A percentile compares a stretch with the other conserved stretches of the same genome.
phyloP scores from a whole-genome alignment of 2,797 vertebrate genomes.

The Helarctos malayanus region DNA sequence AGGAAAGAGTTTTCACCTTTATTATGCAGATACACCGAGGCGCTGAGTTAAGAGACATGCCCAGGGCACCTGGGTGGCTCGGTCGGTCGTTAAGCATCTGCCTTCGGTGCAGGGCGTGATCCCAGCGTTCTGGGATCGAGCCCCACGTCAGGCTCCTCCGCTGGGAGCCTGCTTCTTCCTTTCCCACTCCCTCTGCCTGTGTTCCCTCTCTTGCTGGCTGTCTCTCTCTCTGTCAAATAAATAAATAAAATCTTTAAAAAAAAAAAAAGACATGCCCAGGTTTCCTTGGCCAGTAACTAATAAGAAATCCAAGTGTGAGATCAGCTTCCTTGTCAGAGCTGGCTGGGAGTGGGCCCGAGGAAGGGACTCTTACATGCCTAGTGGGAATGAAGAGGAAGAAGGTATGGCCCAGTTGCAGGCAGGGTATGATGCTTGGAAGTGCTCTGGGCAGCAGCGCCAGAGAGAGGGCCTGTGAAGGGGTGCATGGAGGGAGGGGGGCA shows the following conservation, averaged over 20 bases:
- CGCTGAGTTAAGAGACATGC: background rate
- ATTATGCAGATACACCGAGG: background rate
- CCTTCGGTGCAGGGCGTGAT: too few species aligned
- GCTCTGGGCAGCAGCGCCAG: background rate
- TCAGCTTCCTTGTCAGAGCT: background rate
- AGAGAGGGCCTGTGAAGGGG: background rate
- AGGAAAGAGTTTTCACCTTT: background rate
- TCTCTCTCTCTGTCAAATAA: too few species aligned
- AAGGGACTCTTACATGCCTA: background rate
- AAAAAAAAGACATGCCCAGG: background rate
- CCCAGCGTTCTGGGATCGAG: too few species aligned
- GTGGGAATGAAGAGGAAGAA: background rate
- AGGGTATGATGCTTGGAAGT: too few species aligned
- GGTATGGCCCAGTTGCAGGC: background rate
- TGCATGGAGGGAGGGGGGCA: fast-evolving
- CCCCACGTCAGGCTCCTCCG: too few species aligned
- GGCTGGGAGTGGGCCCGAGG: background rate
- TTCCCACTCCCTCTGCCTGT: too few species aligned
- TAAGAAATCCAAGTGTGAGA: background rate
- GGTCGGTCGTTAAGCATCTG: too few species aligned
- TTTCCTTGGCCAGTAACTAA: background rate
- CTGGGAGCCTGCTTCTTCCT: too few species aligned
- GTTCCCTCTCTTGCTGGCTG: too few species aligned
- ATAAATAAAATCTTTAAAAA: too few species aligned
- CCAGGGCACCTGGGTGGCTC: background rate